Conservation (phyloP, 2,113 vertebrate species). For the Cottus gobio region DNA sequence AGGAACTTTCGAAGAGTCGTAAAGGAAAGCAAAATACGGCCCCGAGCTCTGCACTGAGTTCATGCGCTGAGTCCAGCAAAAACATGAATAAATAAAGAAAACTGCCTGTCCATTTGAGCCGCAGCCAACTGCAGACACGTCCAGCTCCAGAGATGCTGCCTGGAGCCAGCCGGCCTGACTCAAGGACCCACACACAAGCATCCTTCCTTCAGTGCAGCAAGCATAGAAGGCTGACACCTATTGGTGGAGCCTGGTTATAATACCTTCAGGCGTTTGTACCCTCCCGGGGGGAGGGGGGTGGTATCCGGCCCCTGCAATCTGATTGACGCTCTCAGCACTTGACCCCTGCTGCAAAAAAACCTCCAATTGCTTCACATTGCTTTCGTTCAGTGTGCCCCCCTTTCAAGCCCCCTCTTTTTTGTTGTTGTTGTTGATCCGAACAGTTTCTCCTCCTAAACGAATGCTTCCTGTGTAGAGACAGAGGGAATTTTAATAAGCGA, state of each 20-base stretch:
- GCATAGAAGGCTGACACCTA: constrained; percentile 80
- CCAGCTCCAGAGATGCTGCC: constrained; percentile 50
- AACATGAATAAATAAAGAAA: background rate
- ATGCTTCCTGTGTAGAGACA: constrained; percentile 50
- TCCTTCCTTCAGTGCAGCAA: constrained; percentile 18
- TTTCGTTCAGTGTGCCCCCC: constrained; percentile 39
- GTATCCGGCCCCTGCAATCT: constrained; percentile 52
- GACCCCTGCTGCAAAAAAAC: constrained; percentile 62
- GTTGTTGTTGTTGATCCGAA: constrained; percentile 39
- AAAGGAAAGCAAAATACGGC: constrained; percentile 17
- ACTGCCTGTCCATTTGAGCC: constrained; percentile 47
- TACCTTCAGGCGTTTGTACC: constrained; percentile 57
- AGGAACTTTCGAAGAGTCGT: constrained; percentile 42
- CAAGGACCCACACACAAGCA: constrained; percentile 35
- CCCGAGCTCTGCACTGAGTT: constrained; percentile 44
- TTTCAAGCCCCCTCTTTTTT: background rate
- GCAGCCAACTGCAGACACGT: constrained; percentile 48
- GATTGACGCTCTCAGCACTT: constrained; percentile 48
- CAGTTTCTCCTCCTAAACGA: constrained; percentile 43
- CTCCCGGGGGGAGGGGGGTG: background rate
- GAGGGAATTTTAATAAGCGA: constrained; percentile 42
- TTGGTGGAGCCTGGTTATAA: constrained; percentile 67
- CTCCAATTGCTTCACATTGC: constrained; percentile 63
- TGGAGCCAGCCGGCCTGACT: constrained; percentile 36
- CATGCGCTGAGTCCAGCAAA: constrained; percentile 27